phyloP scores from a whole-genome alignment of 92 coral and sea anemone genomes.

The Meandrina meandrites region DNA sequence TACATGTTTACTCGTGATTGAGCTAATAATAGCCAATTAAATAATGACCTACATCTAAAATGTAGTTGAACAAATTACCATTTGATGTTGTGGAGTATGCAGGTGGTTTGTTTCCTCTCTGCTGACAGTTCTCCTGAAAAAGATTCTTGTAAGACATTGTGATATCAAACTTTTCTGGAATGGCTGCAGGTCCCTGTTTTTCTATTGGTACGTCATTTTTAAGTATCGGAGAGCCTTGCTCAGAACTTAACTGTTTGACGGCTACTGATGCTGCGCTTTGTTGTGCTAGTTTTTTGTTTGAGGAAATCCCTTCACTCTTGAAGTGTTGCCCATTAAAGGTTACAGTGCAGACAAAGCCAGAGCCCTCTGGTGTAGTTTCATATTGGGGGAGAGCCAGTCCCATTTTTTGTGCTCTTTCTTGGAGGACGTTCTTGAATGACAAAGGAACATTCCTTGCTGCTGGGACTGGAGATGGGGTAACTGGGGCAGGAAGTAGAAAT shows the following conservation, averaged over 20 bases:
- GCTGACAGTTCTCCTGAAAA: conserved; percentile 88
- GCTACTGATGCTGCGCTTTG: conserved; percentile 70
- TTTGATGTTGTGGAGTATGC: conserved; percentile 60
- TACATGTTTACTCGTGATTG: no score
- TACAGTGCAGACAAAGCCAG: conserved; percentile 65
- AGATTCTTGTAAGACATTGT: conserved; percentile 77
- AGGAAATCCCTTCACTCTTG: conserved; percentile 53
- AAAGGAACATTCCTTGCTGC: not conserved
- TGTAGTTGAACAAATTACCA: conserved; percentile 54
- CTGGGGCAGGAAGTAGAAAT: not conserved
- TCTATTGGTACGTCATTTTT: not conserved
- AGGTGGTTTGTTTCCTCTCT: conserved; percentile 74
- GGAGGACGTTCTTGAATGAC: conserved; percentile 66
- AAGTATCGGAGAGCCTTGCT: not conserved
- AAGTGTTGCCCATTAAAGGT: conserved; percentile 64
- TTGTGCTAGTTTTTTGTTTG: conserved; percentile 72
- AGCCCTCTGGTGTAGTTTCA: conserved; percentile 22
- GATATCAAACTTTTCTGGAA: conserved; percentile 12
- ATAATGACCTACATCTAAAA: no score
- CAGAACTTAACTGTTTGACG: conserved; percentile 37
- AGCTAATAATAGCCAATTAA: no score
- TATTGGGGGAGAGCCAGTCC: conserved; percentile 59
- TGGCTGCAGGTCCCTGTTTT: not conserved
- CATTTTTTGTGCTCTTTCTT: conserved; percentile 77
- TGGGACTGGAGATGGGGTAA: not conserved